Conservation (phyloP, 2,888 invertebrate species). For the Escarpia spicata region DNA sequence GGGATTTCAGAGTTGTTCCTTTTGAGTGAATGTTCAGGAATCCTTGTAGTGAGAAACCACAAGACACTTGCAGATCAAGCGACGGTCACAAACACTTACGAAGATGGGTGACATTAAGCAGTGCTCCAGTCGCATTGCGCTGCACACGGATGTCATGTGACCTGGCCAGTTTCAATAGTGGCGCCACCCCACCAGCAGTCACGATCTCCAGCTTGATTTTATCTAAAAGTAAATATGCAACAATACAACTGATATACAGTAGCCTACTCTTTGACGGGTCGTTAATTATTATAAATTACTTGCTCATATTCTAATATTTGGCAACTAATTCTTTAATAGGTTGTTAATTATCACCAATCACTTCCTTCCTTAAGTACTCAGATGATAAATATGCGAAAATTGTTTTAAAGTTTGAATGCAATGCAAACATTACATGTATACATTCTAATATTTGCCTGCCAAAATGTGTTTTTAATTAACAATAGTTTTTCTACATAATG, state of each 20-base stretch:
- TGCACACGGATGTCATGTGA: conserved; percentile 55
- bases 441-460: too few species aligned
- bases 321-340: too few species aligned
- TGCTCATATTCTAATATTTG: background rate
- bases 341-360: background rate
- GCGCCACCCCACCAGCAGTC: conserved; percentile 46
- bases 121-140: conserved; percentile 55
- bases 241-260: background rate
- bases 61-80: background rate
- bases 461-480: background rate
- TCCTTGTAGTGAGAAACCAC: background rate
- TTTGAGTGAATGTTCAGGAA: background rate
- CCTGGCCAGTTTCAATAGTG: conserved; percentile 46
- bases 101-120: conserved; percentile 57
- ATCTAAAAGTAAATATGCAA: conserved; percentile 43
- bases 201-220: conserved; percentile 47
- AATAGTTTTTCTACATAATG: background rate
- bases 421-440: background rate
- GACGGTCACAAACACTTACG: conserved; percentile 41
- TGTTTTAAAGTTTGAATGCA: background rate
- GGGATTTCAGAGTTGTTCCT: too few species aligned
- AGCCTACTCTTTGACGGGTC: background rate
- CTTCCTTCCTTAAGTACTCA: background rate
- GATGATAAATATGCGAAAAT: background rate
- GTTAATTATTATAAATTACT: background rate